Base-by-base conservation (phyloP, 2,888 invertebrate genomes). In the Drosophila formosana region DNA sequence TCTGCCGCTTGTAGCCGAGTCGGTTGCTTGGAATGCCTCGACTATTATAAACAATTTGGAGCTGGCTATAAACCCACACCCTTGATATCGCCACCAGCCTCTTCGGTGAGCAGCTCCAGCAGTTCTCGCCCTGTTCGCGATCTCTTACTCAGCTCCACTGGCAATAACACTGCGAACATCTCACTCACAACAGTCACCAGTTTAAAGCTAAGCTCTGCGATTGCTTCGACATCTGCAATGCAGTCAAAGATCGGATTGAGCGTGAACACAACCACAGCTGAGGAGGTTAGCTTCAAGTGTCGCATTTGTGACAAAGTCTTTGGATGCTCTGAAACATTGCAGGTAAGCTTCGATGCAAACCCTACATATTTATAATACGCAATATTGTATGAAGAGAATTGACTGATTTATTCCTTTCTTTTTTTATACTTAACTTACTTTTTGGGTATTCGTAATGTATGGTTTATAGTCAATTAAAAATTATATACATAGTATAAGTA, bases 291-390 rank as follows among this genome's bases (percentile, higher is more conserved):
- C 75, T 92, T 90, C 68, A 92, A 91, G 70, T 92, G 92, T 57
- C 78, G 90, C 8, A 92, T 92, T 26, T 92, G 92, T 75, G 92
- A 93, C 52, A 92, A 92, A 74, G 92, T 92, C 49, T 93, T 93
- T 61, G 92, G 92, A 25, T 92, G 92, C 79, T 90, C 91, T 4
- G 89, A 90, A 76, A 92, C 92, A 2, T 75, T 92, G 37, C 91
- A 92, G 90, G 92, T 92, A 78, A 89, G 89, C 18, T 18, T 18
- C 1, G 18, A n/a, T n/a, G n/a, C n/a, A n/a, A 18, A 18, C 18
- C 18, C 18, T 18, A 18, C 18, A 18, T 18, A 18, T 18, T 18
- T 18, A 18, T 18, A 18, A 18, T 18, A 18, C 18, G 18, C 2
- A 18, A 18, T 18, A 18, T 18, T 18, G 2, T 18, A 18, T 18